Evolutionary conservation across 2,888 invertebrate species (phyloP).

Genomic region (Hypomecis punctinalis): DNA sequence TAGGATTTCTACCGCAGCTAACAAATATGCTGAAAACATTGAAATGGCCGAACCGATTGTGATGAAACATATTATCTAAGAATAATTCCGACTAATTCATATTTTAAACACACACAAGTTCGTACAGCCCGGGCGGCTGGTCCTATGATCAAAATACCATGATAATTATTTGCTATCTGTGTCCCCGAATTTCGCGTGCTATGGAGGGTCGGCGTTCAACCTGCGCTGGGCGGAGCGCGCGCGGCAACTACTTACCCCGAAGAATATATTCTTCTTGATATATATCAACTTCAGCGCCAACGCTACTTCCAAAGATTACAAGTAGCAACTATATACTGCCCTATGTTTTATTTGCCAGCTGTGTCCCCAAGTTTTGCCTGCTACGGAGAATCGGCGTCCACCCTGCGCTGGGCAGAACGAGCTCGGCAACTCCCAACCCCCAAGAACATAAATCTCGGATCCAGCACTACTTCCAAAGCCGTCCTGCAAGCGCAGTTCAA

Average conservation of each 20-base stretch:
- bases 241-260: constrained; percentile 84
- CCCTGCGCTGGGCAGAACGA: constrained; percentile 91
- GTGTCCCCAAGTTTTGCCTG: constrained; percentile 90
- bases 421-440: constrained; percentile 87
- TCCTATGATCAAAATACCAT: too few relatives aligned
- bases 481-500: constrained; percentile 74
- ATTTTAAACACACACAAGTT: too few relatives aligned
- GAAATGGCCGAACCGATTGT: too few relatives aligned
- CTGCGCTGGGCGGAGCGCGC: constrained; percentile 92
- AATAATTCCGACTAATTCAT: too few relatives aligned
- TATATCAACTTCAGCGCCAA: constrained; percentile 39
- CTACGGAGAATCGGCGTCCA: constrained; percentile 92
- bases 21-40: too few relatives aligned
- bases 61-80: not conserved
- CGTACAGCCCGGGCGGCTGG: too few relatives aligned
- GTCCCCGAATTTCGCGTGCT: constrained; percentile 90
- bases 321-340: too few relatives aligned
- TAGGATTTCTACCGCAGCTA: too few relatives aligned
- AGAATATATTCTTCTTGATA: too few relatives aligned
- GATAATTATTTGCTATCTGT: constrained; percentile 82
- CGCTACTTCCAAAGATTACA: constrained; percentile 45
- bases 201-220: constrained; percentile 92
- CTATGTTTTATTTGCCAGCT: constrained; percentile 74
- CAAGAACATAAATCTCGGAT: constrained; percentile 41
- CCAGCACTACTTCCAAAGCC: constrained; percentile 49